phyloP scores from a whole-genome alignment of 2,888 invertebrate genomes.

The Dioctria rufipes region DNA sequence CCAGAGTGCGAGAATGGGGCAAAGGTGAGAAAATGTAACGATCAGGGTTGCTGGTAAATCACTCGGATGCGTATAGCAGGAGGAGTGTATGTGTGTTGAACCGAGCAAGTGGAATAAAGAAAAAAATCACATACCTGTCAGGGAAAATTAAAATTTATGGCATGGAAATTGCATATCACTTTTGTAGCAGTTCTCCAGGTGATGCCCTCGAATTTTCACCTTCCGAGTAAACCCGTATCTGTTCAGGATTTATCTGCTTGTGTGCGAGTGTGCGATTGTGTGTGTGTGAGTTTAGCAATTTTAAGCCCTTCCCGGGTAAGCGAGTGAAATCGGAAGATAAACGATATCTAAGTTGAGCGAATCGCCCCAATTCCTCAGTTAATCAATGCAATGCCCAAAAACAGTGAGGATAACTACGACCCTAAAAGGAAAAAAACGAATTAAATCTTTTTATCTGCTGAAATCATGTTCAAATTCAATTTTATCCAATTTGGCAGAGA shows the following conservation, averaged over 20 bases:
- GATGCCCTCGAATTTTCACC: slow-evolving; percentile 40
- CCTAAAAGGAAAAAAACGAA: slow-evolving; percentile 8
- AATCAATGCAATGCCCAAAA: slow-evolving; percentile 29
- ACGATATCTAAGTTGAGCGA: slow-evolving; percentile 36
- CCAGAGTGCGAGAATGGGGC: background rate
- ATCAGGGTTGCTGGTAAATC: slow-evolving; percentile 38
- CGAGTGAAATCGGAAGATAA: slow-evolving; percentile 52
- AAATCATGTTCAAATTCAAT: slow-evolving; percentile 9
- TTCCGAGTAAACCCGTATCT: background rate
- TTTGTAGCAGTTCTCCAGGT: slow-evolving; percentile 37
- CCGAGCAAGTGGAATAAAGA: slow-evolving; percentile 33
- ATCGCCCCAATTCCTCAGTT: slow-evolving; percentile 29
- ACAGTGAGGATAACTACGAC: background rate
- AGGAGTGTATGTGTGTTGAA: slow-evolving; percentile 3
- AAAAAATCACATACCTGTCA: slow-evolving; percentile 43
- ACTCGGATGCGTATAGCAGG: slow-evolving; percentile 40
- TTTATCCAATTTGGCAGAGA: background rate
- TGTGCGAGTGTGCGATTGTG: slow-evolving; percentile 4
- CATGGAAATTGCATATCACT: slow-evolving; percentile 55
- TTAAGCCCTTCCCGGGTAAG: slow-evolving; percentile 21
- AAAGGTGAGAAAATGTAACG: slow-evolving; percentile 33
- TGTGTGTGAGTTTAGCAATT: background rate
- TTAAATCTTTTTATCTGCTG: slow-evolving; percentile 6
- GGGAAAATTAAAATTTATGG: slow-evolving; percentile 54
- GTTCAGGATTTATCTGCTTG: background rate